Percentiles rank a stretch among this genome's conserved stretches.
These are phyloP conservation scores for Rotaria magnacalcarata DNA, from an alignment of 2,888 invertebrate species.

Conservation along the genomic window DNA sequence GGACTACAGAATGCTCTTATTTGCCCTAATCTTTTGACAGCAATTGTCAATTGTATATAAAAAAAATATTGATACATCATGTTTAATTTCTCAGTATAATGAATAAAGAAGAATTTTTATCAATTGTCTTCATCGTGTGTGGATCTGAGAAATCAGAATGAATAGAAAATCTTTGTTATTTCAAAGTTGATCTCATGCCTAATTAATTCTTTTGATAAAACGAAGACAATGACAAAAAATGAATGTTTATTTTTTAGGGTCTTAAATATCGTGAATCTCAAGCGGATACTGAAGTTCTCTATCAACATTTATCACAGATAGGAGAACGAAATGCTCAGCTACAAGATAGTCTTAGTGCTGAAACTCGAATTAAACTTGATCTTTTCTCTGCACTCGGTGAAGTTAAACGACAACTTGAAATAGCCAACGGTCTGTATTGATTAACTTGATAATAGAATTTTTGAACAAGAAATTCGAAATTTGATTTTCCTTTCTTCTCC, in stretches of 20 bases:
- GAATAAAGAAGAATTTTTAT: too few relatives aligned
- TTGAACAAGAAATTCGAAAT: background rate
- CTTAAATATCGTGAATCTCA: constrained; percentile 66
- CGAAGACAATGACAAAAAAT: background rate
- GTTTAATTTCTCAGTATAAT: too few relatives aligned
- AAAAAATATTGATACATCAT: too few relatives aligned
- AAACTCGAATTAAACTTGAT: constrained; percentile 94
- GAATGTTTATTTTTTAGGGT: constrained; percentile 54
- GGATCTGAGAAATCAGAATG: too few relatives aligned
- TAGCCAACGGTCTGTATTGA: constrained; percentile 58
- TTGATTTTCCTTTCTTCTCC: background rate
- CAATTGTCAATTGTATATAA: too few relatives aligned
- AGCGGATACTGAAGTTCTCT: constrained; percentile 68
- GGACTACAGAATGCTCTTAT: too few relatives aligned
- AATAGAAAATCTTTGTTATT: too few relatives aligned
- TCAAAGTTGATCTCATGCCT: too few relatives aligned
- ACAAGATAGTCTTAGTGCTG: constrained; percentile 86
- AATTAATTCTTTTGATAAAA: too few relatives aligned
- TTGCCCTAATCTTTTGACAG: too few relatives aligned
- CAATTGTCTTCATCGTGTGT: too few relatives aligned
- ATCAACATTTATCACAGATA: constrained; percentile 74
- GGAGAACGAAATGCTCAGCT: constrained; percentile 85
- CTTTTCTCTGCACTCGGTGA: constrained; percentile 92
- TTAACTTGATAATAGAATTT: background rate
- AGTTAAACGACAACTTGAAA: constrained; percentile 80